Base-by-base conservation (phyloP, 2,888 invertebrate genomes). In the Apamea sordens region DNA sequence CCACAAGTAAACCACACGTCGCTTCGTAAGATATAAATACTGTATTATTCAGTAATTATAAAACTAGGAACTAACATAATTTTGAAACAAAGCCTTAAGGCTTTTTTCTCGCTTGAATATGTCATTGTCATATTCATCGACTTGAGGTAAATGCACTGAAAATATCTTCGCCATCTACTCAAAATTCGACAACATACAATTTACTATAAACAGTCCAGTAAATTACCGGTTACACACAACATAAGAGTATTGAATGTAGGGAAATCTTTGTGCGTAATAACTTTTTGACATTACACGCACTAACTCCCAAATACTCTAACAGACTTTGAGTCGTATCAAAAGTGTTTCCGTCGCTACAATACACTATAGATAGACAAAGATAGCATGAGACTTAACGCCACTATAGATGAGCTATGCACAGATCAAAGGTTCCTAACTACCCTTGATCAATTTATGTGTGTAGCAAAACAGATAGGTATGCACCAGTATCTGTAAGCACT, bases 131-230 rank as follows among this genome's bases (percentile, higher is more conserved):
- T 24, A 44, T 67, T 73, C 65, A 47, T 53, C 3, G 10, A n/a
- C 7, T 47, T 63, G 36, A 64, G 56, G 68, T 64, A 50, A 69
- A 73, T 28, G 44, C 6, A 63, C 56, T 76, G 36, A 81, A 67
- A 61, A 67, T 53, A 82, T 44, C 10, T n/a, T 44, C 36, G 47
- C 59, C n/a, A 36, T 73, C 2, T 63, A 56, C 53, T 59, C 21
- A 15, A 24, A 56, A 69, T 69, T 28, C 5, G 41, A 41, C 41
- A 80, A 59, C 36, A 64, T 69, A 47, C 24, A 63, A 56, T 74
- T 80, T 56, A 1, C 8, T 15, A 13, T n/a, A 68, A 77, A 24
- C 24, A 18, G 24, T 53, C 41, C n/a, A 28, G 15, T 56, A 56
- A 68, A 69, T 81, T 28, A 47, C 18, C 11, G 6, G 15, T 7